Percentiles rank a stretch among this genome's conserved stretches.
Evolutionary conservation across 1,140 invertebrate genomes (phyloP).

Genomic region (Atopsyche davidsoni): DNA sequence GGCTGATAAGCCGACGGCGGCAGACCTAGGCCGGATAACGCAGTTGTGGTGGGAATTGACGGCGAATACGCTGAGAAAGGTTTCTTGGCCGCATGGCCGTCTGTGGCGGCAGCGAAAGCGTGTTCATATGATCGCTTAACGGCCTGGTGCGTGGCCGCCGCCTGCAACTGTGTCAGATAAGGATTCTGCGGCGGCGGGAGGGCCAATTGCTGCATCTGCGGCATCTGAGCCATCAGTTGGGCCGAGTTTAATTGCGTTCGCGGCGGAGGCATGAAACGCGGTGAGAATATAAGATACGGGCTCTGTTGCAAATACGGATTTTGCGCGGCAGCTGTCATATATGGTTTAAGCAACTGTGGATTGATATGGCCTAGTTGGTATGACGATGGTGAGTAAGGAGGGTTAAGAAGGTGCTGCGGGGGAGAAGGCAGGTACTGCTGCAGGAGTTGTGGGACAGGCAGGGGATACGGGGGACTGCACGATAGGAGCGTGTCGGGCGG

Average conservation of each 20-base stretch:
- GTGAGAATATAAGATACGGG: conserved; percentile 16
- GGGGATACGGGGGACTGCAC: conserved; percentile 42
- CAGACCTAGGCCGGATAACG: no score
- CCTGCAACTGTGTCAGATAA: conserved; percentile 33
- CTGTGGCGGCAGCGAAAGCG: conserved; percentile 40
- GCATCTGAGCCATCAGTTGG: conserved; percentile 12
- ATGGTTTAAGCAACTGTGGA: no score
- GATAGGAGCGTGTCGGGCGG: conserved; percentile 44
- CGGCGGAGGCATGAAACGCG: conserved; percentile 9
- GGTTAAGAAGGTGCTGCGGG: conserved; percentile 1
- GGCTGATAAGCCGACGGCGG: conserved; percentile 47
- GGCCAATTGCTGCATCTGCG: conserved; percentile 25
- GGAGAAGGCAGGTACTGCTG: conserved; percentile 30
- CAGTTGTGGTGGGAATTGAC: no score
- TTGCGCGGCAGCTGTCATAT: not conserved
- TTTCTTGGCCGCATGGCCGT: conserved; percentile 35
- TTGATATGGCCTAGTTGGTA: not conserved
- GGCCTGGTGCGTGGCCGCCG: conserved; percentile 32
- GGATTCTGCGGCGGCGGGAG: conserved; percentile 36
- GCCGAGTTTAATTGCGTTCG: conserved; percentile 25
- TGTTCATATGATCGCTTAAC: conserved; percentile 47
- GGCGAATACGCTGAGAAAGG: conserved; percentile 39
- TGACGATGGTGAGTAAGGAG: no score
- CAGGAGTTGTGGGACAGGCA: conserved; percentile 37
- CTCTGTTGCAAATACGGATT: conserved; percentile 4